Evolutionary conservation across 1,140 invertebrate species (phyloP).

Genomic region (Lasioglossum baleicum): DNA sequence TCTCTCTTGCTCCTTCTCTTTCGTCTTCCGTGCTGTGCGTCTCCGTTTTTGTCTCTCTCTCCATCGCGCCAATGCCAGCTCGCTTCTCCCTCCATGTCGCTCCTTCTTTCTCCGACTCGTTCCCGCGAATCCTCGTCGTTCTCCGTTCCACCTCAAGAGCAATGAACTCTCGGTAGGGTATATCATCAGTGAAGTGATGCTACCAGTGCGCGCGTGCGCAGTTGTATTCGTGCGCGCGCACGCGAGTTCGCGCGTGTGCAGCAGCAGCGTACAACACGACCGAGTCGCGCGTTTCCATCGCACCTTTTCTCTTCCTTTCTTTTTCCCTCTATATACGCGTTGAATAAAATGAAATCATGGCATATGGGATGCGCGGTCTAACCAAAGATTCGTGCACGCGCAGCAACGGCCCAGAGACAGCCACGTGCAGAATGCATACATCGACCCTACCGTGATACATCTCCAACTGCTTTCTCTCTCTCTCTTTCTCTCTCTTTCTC

Average conservation of each 20-base stretch:
- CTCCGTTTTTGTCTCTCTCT: conserved; percentile 26
- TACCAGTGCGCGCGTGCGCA: conserved; percentile 64
- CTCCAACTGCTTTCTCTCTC: no score
- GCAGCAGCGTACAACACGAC: no score
- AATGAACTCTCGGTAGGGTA: conserved; percentile 77
- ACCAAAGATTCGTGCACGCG: conserved; percentile 8
- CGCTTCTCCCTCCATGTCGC: not conserved
- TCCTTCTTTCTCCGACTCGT: not conserved
- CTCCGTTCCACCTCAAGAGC: conserved; percentile 72
- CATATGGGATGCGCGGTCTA: not conserved
- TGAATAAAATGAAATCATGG: conserved; percentile 50
- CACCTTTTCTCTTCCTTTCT: conserved; percentile 3
- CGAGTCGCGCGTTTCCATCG: conserved; percentile 35
- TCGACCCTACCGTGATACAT: conserved; percentile 10
- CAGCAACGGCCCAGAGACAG: not conserved
- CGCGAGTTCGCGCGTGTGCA: conserved; percentile 59
- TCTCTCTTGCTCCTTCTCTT: conserved; percentile 32
- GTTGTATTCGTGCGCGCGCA: no score
- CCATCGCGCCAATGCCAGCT: not conserved
- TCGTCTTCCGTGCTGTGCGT: conserved; percentile 34
- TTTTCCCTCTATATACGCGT: conserved; percentile 31
- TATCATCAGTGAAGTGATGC: conserved; percentile 77
- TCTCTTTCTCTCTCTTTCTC: no score
- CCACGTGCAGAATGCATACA: conserved; percentile 1
- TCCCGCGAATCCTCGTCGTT: conserved; percentile 29